Percentiles rank a stretch among this genome's conserved stretches.
These are phyloP conservation scores for Poeciliopsis infans DNA, from an alignment of 2,797 vertebrate genomes.

Conservation along the genomic window DNA sequence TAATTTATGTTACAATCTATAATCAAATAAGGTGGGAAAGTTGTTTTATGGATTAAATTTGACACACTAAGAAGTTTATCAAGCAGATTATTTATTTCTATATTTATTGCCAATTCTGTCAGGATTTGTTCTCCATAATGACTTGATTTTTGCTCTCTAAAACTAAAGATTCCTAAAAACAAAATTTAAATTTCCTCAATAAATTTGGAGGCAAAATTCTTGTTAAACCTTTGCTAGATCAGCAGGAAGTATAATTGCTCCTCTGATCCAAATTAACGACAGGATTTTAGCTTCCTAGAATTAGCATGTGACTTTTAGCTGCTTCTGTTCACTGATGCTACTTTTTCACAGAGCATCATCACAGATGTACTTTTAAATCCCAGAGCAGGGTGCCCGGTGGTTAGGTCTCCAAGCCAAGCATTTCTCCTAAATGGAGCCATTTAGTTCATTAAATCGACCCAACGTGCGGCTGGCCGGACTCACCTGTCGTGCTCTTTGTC, in stretches of 20 bases:
- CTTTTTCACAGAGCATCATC: not conserved
- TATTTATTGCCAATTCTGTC: not conserved
- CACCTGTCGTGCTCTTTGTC: slow-evolving; percentile 99
- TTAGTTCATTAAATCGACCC: too few relatives aligned
- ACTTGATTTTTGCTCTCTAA: not conserved
- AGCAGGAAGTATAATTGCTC: not conserved
- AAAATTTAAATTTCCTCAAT: not conserved
- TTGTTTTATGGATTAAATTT: too few relatives aligned
- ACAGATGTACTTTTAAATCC: not conserved
- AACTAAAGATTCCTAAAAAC: not conserved
- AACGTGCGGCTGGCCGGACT: not conserved
- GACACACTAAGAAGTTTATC: too few relatives aligned
- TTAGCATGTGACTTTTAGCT: not conserved
- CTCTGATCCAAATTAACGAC: not conserved
- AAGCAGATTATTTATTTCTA: too few relatives aligned
- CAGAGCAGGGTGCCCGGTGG: not conserved
- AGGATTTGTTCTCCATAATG: not conserved
- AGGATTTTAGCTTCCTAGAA: not conserved
- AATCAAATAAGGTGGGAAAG: too few relatives aligned
- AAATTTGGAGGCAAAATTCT: not conserved
- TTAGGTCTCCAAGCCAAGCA: not conserved
- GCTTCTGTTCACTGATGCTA: not conserved
- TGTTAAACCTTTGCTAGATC: not conserved
- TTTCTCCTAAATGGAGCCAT: not conserved
- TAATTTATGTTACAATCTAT: too few relatives aligned